phyloP scores from a whole-genome alignment of 1,140 invertebrate species.

The Oreohelix idahoensis region DNA sequence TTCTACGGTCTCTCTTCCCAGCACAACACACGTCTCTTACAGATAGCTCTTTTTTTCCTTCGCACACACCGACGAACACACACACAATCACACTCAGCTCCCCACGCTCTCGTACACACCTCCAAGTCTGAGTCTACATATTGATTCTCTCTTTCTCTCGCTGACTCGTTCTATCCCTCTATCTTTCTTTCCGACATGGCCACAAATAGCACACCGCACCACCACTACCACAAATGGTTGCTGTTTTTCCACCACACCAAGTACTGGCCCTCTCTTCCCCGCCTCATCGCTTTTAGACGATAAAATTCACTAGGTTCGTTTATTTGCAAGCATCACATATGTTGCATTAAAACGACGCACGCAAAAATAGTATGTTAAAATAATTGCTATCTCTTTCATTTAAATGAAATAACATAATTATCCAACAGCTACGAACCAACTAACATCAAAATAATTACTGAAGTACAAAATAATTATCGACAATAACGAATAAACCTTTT shows the following conservation, averaged over 20 bases:
- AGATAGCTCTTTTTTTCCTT: background rate
- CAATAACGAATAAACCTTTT: no score
- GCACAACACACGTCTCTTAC: background rate
- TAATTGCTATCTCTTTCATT: no score
- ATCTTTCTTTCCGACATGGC: constrained; percentile 16
- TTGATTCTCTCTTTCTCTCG: background rate
- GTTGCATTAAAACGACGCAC: background rate
- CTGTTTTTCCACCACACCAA: constrained; percentile 10
- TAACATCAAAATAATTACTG: no score
- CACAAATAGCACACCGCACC: constrained; percentile 35
- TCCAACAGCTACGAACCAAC: no score
- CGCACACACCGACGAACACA: constrained; percentile 15
- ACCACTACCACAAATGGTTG: constrained; percentile 21
- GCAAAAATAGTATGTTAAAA: no score
- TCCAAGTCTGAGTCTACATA: background rate
- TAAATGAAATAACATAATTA: no score
- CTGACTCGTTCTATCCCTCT: background rate
- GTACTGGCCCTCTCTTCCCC: background rate
- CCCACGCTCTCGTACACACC: background rate
- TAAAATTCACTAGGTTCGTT: background rate
- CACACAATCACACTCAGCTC: background rate
- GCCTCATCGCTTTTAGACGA: background rate
- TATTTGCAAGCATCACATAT: background rate
- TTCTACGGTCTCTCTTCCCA: background rate
- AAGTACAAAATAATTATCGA: no score